Evolutionary conservation across 2,888 invertebrate species (phyloP).

Genomic region (Nemotelus pantherinus): DNA sequence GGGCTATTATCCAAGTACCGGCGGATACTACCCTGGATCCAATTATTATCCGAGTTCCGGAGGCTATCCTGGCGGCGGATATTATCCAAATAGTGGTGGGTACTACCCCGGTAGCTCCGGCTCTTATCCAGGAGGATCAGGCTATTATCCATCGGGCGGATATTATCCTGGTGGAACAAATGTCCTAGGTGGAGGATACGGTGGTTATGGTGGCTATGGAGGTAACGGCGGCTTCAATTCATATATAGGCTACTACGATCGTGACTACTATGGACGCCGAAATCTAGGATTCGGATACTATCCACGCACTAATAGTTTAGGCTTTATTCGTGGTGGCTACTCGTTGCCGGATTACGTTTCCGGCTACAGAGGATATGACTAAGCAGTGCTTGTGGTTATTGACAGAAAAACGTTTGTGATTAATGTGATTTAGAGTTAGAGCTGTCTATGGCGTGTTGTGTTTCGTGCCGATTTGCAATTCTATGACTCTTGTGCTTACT

Average conservation of each 20-base stretch:
- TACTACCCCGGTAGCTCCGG: slow-evolving; percentile 48
- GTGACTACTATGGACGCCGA: slow-evolving; percentile 67
- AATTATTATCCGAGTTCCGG: slow-evolving; percentile 49
- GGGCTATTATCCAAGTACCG: slow-evolving; percentile 60
- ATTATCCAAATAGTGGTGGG: slow-evolving; percentile 50
- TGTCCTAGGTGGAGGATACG: slow-evolving; percentile 49
- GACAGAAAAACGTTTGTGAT: background rate
- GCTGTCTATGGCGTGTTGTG: background rate
- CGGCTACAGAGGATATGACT: slow-evolving; percentile 54
- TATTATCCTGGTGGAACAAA: slow-evolving; percentile 47
- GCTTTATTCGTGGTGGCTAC: slow-evolving; percentile 54
- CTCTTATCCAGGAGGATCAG: slow-evolving; percentile 42
- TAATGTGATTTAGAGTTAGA: background rate
- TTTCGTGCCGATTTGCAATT: too few relatives aligned
- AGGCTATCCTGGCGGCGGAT: slow-evolving; percentile 39
- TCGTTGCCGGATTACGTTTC: slow-evolving; percentile 46
- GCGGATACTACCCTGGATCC: slow-evolving; percentile 60
- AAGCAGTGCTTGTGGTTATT: slow-evolving; percentile 26
- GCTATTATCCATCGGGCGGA: slow-evolving; percentile 22
- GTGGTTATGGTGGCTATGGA: slow-evolving; percentile 68
- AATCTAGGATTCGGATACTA: slow-evolving; percentile 72
- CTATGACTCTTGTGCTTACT: too few relatives aligned
- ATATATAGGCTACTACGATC: slow-evolving; percentile 70
- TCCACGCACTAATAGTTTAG: slow-evolving; percentile 59
- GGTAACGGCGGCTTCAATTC: slow-evolving; percentile 71